These are phyloP conservation scores for Drosophila equinoxialis DNA, from an alignment of 1,140 invertebrate species.

Conservation along the genomic window DNA sequence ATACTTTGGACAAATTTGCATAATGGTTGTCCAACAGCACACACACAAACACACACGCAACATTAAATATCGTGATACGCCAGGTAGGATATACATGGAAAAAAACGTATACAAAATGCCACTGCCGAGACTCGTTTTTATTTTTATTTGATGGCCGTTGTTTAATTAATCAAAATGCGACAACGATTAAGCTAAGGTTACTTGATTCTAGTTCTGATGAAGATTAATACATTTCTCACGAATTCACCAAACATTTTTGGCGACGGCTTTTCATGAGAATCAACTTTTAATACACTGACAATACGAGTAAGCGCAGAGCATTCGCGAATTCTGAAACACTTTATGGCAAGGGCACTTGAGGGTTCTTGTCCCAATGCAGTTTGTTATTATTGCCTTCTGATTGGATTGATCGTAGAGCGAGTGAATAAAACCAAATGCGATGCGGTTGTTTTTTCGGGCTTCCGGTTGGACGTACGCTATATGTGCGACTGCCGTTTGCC, in stretches of 20 bases:
- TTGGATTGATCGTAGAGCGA: conserved; percentile 68
- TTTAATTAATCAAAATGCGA: conserved; percentile 43
- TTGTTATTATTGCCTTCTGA: conserved; percentile 54
- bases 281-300: conserved; percentile 16
- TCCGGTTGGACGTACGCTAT: conserved; percentile 71
- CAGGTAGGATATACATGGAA: conserved; percentile 16
- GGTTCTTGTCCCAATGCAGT: conserved; percentile 24
- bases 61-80: conserved; percentile 20
- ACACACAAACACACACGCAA: conserved; percentile 41
- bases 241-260: conserved; percentile 37
- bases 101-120: conserved; percentile 10
- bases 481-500: conserved; percentile 57
- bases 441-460: conserved; percentile 56
- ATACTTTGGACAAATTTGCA: conserved; percentile 43
- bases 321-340: conserved; percentile 21
- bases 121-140: conserved; percentile 37
- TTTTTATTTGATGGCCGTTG: conserved; percentile 1
- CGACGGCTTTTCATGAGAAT: conserved; percentile 63
- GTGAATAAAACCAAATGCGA: conserved; percentile 40
- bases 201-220: conserved; percentile 40
- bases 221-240: conserved; percentile 20
- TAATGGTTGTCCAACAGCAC: conserved; percentile 57
- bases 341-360: neutral
- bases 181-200: conserved; percentile 25
- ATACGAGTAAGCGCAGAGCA: conserved; percentile 3